A percentile compares a stretch with the other conserved stretches of the same genome.
Conservation (phyloP, 2,888 invertebrate species). For the Acleris literana region DNA sequence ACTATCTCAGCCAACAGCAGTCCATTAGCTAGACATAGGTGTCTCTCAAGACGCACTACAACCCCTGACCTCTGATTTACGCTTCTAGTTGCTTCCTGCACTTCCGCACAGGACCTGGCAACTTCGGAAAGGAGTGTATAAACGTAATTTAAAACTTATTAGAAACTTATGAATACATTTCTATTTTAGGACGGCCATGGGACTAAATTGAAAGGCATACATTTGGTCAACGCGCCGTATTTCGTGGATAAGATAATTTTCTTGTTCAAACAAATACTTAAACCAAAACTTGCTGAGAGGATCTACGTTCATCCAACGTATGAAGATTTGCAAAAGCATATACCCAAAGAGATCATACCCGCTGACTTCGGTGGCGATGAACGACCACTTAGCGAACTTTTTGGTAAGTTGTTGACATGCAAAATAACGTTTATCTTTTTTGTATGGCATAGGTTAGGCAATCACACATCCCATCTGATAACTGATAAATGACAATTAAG, state of each 20-base stretch:
- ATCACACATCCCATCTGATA: no score
- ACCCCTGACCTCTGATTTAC: no score
- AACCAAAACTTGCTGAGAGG: slow-evolving; percentile 69
- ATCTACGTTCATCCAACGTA: slow-evolving; percentile 66
- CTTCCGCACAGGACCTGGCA: no score
- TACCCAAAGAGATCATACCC: slow-evolving; percentile 70
- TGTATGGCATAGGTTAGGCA: no score
- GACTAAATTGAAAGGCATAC: slow-evolving; percentile 75
- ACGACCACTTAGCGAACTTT: not conserved
- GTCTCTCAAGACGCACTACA: no score
- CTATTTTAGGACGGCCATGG: slow-evolving; percentile 69
- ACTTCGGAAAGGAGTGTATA: no score
- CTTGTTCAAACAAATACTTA: slow-evolving; percentile 66
- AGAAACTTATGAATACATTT: not conserved
- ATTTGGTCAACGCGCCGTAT: slow-evolving; percentile 69
- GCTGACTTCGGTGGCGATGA: slow-evolving; percentile 69
- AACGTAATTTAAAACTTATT: no score
- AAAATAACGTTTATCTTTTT: no score
- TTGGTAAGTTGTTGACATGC: slow-evolving; percentile 18
- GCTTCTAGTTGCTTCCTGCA: no score
- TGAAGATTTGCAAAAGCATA: slow-evolving; percentile 66
- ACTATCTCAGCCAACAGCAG: no score
- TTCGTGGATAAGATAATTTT: slow-evolving; percentile 69
- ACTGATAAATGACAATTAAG: no score
- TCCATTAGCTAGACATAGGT: no score